Base-by-base conservation (phyloP, 1,140 invertebrate species). In the Drosophila fuyamai region DNA sequence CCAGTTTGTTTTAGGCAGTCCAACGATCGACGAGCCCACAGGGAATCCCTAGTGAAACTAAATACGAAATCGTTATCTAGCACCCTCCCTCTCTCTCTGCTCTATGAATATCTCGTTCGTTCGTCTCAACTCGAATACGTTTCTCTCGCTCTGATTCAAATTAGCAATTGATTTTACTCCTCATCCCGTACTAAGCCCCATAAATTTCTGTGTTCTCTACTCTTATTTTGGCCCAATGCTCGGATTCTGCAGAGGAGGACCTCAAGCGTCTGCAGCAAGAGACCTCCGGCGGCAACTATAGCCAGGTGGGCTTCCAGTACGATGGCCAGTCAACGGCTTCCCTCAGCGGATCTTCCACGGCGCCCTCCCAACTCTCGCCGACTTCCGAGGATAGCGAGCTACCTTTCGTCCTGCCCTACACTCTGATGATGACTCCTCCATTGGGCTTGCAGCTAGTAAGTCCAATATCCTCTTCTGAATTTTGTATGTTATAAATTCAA, bases 261-360 rank as follows among this genome's bases (percentile, higher is more conserved):
- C 94, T 97, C 86, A 98, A 98, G 93, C 94, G 97, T 38, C 94
- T 97, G 44, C 96, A 97, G 78, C 95, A 96, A 72, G 93, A 93
- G 55, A 88, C 82, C 43, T 86, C 78, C 7, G 79, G 88, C 36
- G 76, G 91, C 43, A 83, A 62, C 47, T 98, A 98, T 85, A 95
- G 95, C 56, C 96, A 97, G 93, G 96, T 98, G 10, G 95, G 94
- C 5, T 98, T 97, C 89, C 96, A 95, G 79, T 98, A 99, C 91
- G 96, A 96, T 65, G 74, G 71, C 13, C 72, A 79, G 47, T n/a
- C 50, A 0, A 36, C 36, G 36, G 29, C 50, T 41, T 53, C 65
- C 9, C 44, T 47, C 6, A 14, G n/a, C 2, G 48, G 47, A 32
- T 43, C 47, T 9, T 46, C 58, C 10, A 53, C 67, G 0, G 56